Base-by-base conservation (phyloP, 2,113 vertebrate genomes). In the Spilogale gracilis region DNA sequence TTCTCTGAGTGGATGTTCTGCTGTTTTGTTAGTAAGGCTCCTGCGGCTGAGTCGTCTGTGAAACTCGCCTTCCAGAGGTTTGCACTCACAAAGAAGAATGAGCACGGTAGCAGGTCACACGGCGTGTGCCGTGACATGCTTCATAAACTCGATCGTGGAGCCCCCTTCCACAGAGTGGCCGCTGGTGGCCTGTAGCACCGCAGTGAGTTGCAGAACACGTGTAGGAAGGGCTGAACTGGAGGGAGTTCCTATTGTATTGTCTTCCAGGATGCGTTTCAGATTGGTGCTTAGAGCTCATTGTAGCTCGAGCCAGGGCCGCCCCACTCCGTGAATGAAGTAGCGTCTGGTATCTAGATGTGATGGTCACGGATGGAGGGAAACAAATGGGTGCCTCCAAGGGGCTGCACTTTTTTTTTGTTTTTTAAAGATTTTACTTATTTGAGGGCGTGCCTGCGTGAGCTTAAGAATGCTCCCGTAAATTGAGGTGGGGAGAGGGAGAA, bases 351-450 rank as follows among this genome's bases (percentile, higher is more conserved):
- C 14, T 6, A 50, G 79, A 21, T 30, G 16, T 7, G 30, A 32
- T 32, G 0, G 2, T 50, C 16, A 0, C 3, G 23, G 69, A 27
- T 5, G 2, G 3, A 0, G 65, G 4, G 0, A 45, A 1, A 25
- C 27, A 16, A 48, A 18, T 4, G 0, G 20, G 71, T 8, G 2
- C 54, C 65, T 71, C 45, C 54, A 14, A 63, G 32, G 61, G 32
- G 52, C n/a, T 71, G 17, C 43, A 9, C n/a, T 71, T 21, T 71
- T 43, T 54, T 54, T 54, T 54, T 54, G 11, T 54, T 54, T 54
- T 54, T 54, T 52, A 52, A 54, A 54, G 54, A 54, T 5, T 54
- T 54, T 54, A 54, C 16, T 13, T 54, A 54, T 54, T 17, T 54
- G 14, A 13, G 54, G 13, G 14, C 14, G 14, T 54, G 54, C 54